Percentiles rank a stretch among this genome's conserved stretches.
These are phyloP conservation scores for Polia nebulosa DNA, from an alignment of 2,888 invertebrate genomes.

Conservation along the genomic window DNA sequence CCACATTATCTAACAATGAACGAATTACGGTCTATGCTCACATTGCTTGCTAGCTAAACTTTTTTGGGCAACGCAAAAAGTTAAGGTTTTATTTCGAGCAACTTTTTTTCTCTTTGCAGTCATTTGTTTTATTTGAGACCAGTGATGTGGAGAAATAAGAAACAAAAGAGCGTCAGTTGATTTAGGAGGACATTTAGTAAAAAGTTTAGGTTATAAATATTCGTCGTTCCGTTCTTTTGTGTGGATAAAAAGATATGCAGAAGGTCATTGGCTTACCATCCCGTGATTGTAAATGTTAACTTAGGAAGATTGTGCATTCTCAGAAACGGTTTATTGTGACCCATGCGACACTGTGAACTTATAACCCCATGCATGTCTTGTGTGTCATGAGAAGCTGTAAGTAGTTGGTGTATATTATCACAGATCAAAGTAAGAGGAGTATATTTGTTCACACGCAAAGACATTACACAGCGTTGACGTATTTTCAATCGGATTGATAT, in stretches of 20 bases:
- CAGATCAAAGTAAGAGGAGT: slow-evolving; percentile 15
- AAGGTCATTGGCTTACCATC: slow-evolving; percentile 28
- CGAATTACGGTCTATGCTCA: slow-evolving; percentile 56
- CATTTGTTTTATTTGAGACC: slow-evolving; percentile 47
- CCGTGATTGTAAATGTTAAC: slow-evolving; percentile 15
- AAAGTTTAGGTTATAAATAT: slow-evolving; percentile 23
- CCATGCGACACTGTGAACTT: slow-evolving; percentile 10
- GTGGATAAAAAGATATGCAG: background rate
- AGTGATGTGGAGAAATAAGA: slow-evolving; percentile 27
- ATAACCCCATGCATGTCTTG: background rate
- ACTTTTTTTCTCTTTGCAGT: slow-evolving; percentile 57
- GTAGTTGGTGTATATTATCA: background rate
- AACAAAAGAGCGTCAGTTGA: slow-evolving; percentile 39
- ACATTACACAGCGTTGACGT: background rate
- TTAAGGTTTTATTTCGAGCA: slow-evolving; percentile 43
- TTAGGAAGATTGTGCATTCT: slow-evolving; percentile 7
- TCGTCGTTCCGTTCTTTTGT: slow-evolving; percentile 15
- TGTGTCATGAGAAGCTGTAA: slow-evolving; percentile 1
- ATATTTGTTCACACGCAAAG: slow-evolving; percentile 4
- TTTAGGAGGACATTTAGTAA: slow-evolving; percentile 33
- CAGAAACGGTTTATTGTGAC: slow-evolving; percentile 6
- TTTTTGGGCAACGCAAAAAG: slow-evolving; percentile 58
- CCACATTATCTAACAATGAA: slow-evolving; percentile 72
- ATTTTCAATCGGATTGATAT: slow-evolving; percentile 1
- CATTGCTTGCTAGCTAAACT: slow-evolving; percentile 21